These are phyloP conservation scores for Grammomys surdaster DNA, from an alignment of 2,113 vertebrate genomes.

Conservation along the genomic window DNA sequence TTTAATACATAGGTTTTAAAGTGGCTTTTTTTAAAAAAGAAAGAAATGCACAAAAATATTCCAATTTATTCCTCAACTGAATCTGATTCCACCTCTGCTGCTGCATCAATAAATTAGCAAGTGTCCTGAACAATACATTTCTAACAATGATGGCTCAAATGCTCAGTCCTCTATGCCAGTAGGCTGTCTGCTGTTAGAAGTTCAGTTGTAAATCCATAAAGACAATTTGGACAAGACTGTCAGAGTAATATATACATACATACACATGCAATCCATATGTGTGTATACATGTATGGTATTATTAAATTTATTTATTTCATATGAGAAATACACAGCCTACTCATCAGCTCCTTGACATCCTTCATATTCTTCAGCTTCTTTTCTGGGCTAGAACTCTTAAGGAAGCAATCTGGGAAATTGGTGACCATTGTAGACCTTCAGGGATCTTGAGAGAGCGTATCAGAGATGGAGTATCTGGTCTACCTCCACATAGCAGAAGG, in stretches of 20 bases:
- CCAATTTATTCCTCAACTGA: slow-evolving; percentile 88
- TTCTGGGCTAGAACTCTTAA: not conserved
- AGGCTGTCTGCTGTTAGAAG: slow-evolving; percentile 72
- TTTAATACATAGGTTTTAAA: slow-evolving; percentile 88
- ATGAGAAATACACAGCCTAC: slow-evolving; percentile 22
- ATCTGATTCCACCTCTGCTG: slow-evolving; percentile 79
- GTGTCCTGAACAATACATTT: slow-evolving; percentile 85
- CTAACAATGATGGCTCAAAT: slow-evolving; percentile 78
- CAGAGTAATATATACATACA: not conserved
- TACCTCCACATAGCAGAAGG: not conserved
- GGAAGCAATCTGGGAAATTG: not conserved
- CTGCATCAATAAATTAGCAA: slow-evolving; percentile 85
- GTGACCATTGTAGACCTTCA: not conserved
- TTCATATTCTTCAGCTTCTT: slow-evolving; percentile 23
- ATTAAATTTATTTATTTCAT: slow-evolving; percentile 57
- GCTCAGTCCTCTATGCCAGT: slow-evolving; percentile 70
- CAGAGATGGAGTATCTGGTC: not conserved
- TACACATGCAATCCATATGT: not conserved
- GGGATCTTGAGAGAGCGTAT: not conserved
- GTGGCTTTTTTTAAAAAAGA: slow-evolving; percentile 77
- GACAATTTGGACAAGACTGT: not conserved
- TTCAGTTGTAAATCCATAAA: slow-evolving; percentile 76
- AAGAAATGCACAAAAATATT: slow-evolving; percentile 88
- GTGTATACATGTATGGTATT: not conserved
- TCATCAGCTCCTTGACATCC: slow-evolving; percentile 38